Evolutionary conservation across 2,113 vertebrate species (phyloP).

Genomic region (Sylvilagus bachmani): DNA sequence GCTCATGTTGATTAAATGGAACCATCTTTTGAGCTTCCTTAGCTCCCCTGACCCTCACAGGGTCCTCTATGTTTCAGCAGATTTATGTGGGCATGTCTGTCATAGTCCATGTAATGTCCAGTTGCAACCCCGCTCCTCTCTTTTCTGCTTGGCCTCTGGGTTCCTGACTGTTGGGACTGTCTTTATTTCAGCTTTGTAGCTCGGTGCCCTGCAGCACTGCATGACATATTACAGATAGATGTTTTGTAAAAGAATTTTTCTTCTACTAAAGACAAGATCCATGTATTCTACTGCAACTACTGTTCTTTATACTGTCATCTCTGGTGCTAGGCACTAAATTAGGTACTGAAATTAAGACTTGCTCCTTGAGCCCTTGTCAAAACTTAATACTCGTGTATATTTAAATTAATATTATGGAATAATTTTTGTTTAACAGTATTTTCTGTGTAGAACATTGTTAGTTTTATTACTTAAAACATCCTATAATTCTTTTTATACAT

Average conservation of each 20-base stretch:
- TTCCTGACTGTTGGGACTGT: not conserved
- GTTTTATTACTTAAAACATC: constrained; percentile 12
- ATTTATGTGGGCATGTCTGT: not conserved
- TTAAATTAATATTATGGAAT: not conserved
- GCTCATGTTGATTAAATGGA: not conserved
- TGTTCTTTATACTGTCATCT: not conserved
- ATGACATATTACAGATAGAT: not conserved
- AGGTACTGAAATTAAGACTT: not conserved
- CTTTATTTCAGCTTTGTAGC: not conserved
- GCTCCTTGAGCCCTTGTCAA: not conserved
- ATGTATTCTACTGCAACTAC: not conserved
- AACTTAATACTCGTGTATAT: not conserved
- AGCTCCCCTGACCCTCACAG: not conserved
- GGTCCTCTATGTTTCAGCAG: not conserved
- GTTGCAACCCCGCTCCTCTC: not conserved
- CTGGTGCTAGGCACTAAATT: not conserved
- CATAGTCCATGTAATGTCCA: not conserved
- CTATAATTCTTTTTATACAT: not conserved
- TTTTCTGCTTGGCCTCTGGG: not conserved
- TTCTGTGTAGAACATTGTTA: not conserved
- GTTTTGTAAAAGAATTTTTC: not conserved
- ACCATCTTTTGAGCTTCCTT: not conserved
- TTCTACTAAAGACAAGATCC: not conserved
- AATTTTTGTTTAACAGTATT: constrained; percentile 23
- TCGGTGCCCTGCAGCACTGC: not conserved